Evolutionary conservation across 2,113 vertebrate species (phyloP).

Genomic region (Patagioenas fasciata): DNA sequence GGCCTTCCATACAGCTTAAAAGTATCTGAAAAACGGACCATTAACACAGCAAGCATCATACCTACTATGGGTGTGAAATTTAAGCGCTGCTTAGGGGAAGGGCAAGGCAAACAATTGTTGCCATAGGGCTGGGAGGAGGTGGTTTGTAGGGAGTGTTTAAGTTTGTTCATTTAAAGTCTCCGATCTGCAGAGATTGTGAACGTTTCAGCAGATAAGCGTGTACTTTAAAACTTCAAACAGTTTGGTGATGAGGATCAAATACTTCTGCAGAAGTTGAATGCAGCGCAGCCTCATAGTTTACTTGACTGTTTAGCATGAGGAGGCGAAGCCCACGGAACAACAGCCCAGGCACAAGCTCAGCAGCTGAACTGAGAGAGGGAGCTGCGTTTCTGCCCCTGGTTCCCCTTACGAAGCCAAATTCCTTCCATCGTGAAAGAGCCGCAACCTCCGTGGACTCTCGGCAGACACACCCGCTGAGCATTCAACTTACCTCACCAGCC

Average conservation of each 20-base stretch:
- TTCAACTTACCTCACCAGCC: not conserved
- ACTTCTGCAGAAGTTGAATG: not conserved
- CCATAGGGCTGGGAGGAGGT: not conserved
- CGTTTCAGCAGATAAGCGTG: not conserved
- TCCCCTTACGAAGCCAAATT: not conserved
- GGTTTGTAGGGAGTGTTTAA: not conserved
- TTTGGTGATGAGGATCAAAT: not conserved
- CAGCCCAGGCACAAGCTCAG: not conserved
- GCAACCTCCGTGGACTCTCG: not conserved
- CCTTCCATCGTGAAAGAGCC: not conserved
- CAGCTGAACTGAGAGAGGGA: not conserved
- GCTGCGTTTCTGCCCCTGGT: not conserved
- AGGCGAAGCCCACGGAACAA: not conserved
- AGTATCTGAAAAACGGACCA: not conserved
- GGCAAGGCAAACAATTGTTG: slow-evolving; percentile 7
- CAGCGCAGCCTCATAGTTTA: not conserved
- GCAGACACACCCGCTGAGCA: not conserved
- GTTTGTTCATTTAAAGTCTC: not conserved
- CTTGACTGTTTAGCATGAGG: not conserved
- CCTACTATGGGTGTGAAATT: not conserved
- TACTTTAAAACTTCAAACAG: not conserved
- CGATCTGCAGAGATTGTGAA: not conserved
- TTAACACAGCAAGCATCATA: not conserved
- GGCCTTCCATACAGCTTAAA: not conserved
- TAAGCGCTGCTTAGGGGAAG: not conserved